Evolutionary conservation across 2,888 invertebrate genomes (phyloP).

Genomic region (Xestoiulus laeticollis): DNA sequence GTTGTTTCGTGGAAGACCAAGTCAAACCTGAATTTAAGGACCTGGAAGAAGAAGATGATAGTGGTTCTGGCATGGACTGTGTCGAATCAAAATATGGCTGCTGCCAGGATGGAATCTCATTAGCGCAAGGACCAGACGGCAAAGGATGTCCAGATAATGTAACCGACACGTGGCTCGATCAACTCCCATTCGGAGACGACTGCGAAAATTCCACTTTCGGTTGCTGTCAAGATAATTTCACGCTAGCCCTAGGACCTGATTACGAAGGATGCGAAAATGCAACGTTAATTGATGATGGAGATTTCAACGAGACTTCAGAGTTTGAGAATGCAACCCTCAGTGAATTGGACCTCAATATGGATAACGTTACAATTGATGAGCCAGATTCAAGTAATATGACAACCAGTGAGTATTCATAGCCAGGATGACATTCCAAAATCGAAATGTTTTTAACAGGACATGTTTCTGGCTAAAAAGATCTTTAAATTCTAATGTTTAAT

Average conservation of each 20-base stretch:
- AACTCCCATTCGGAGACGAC: neutral
- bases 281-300: neutral
- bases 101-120: constrained; percentile 73
- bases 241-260: constrained; percentile 65
- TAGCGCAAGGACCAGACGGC: constrained; percentile 72
- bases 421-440: neutral
- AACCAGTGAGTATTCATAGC: neutral
- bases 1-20: constrained; percentile 58
- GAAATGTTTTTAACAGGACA: no score
- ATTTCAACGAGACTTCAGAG: neutral
- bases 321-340: constrained; percentile 12
- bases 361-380: constrained; percentile 1
- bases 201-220: constrained; percentile 68
- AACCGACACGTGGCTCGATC: neutral
- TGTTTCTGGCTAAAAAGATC: no score
- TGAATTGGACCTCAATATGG: neutral
- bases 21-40: constrained; percentile 44
- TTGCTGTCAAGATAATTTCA: constrained; percentile 68
- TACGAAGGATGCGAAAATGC: constrained; percentile 56
- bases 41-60: neutral
- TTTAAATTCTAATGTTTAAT: neutral
- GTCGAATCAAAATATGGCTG: constrained; percentile 71
- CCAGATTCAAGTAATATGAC: neutral
- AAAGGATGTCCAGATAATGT: constrained; percentile 69
- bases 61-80: constrained; percentile 58